Evolutionary conservation across 2,888 invertebrate species (phyloP).

Genomic region (Drosophila ezoana): DNA sequence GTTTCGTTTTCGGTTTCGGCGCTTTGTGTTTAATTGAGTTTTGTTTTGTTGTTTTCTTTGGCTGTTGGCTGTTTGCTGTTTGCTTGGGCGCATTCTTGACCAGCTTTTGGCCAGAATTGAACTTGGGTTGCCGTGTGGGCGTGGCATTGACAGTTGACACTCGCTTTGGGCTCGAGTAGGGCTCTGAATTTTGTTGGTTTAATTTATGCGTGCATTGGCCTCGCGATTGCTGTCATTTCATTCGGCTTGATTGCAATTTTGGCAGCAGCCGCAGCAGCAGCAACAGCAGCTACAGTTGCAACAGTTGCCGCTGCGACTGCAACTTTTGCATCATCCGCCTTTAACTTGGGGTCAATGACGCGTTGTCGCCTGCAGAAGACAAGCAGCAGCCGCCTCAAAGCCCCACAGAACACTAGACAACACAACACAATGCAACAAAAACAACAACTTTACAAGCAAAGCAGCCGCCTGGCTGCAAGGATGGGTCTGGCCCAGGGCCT

Average conservation of each 20-base stretch:
- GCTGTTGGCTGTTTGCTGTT: slow-evolving; percentile 15
- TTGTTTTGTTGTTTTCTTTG: slow-evolving; percentile 31
- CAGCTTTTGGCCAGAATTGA: slow-evolving; percentile 49
- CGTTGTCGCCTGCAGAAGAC: slow-evolving; percentile 45
- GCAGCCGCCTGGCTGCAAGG: slow-evolving; percentile 32
- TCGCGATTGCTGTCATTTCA: slow-evolving; percentile 45
- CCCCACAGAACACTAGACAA: slow-evolving; percentile 40
- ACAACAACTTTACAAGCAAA: slow-evolving; percentile 47
- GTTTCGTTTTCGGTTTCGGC: slow-evolving; percentile 53
- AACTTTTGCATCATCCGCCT: slow-evolving; percentile 20
- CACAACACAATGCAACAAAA: slow-evolving; percentile 32
- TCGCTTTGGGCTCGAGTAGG: slow-evolving; percentile 20
- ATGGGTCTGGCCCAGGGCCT: slow-evolving; percentile 32
- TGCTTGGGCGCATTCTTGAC: slow-evolving; percentile 52
- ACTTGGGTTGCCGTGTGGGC: slow-evolving; percentile 43
- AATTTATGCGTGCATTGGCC: slow-evolving; percentile 71
- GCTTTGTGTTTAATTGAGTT: slow-evolving; percentile 63
- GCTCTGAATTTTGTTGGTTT: slow-evolving; percentile 32
- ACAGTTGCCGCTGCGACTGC: slow-evolving; percentile 15
- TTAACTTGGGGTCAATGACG: slow-evolving; percentile 64
- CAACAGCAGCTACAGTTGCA: neutral
- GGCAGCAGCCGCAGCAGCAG: slow-evolving; percentile 2
- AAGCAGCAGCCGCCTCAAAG: slow-evolving; percentile 57
- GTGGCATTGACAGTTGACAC: slow-evolving; percentile 41
- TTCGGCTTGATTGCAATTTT: slow-evolving; percentile 56